Evolutionary conservation across 1,140 invertebrate genomes (phyloP), one percentile per base, ranked within the genome.

Genomic region (Tribolium castaneum): DNA sequence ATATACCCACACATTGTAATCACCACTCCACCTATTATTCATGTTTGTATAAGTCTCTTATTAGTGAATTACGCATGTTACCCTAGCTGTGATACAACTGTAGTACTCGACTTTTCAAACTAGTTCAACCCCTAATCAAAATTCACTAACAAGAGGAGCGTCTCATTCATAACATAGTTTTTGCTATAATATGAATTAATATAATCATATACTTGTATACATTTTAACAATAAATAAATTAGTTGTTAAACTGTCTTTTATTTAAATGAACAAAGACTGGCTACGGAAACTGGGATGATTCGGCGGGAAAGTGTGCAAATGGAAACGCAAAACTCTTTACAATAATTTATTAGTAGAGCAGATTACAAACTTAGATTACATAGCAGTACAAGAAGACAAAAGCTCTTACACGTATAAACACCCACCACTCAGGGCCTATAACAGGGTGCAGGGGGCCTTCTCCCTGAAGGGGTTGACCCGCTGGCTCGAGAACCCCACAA

Each of bases 381-480:
- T 59, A 59, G 54, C 54, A 25, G 22, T 59, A 59, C 54, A 59
- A 14, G 52, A 54, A 54, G 52, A 54, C 52, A 22, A 59, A 59
- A 59, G 54, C 54, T 59, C 54, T 59, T 59, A 59, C 54, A 59
- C 54, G n/a, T 59, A 59, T 30, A 9, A 19, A 59, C 54, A 59
- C 10, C 1, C 5, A 59, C 19, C 19, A 1, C 6, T 9, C 39
- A 7, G 9, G 7, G 39, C 39, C 84, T 86, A 97, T 80, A 97
- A 90, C 83, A 98, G 89, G 75, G 90, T 91, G 89, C 97, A 99
- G 52, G 95, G 95, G 82, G 94, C 97, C 88, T 98, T 98, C 88
- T 99, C 97, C 83, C 97, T 93, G 91, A 98, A 99, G 30, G 98
- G 97, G 90, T 99, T 99, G 6, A 97, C 96, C 87, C 97, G 97